Evolutionary conservation across 2,888 invertebrate species (phyloP).

Genomic region (Ennomos fuscantarius): DNA sequence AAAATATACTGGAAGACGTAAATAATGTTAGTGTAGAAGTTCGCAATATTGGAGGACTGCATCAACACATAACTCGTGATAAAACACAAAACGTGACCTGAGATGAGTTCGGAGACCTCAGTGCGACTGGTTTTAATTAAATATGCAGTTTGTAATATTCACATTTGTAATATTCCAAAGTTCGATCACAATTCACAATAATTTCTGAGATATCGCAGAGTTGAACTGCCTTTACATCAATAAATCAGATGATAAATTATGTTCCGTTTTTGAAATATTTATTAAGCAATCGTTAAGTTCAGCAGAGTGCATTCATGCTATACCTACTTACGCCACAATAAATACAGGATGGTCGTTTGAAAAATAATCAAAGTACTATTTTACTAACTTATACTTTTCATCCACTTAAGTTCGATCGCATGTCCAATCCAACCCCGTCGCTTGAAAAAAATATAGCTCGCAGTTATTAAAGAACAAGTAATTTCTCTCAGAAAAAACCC

Average conservation of each 20-base stretch:
- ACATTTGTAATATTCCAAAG: conserved; percentile 29
- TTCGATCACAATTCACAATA: conserved; percentile 26
- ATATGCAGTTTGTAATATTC: conserved; percentile 39
- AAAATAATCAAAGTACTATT: too few relatives aligned
- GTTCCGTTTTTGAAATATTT: conserved; percentile 10
- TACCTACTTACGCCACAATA: too few relatives aligned
- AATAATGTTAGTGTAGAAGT: conserved; percentile 8
- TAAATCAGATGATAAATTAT: conserved; percentile 9
- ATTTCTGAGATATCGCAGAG: conserved; percentile 17
- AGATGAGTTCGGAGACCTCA: conserved; percentile 55
- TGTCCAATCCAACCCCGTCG: too few relatives aligned
- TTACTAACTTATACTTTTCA: too few relatives aligned
- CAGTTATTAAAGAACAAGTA: too few relatives aligned
- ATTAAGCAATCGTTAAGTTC: neutral
- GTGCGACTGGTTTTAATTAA: conserved; percentile 40
- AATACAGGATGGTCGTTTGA: too few relatives aligned
- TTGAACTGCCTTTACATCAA: conserved; percentile 12
- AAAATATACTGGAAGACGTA: neutral
- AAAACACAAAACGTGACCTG: conserved; percentile 54
- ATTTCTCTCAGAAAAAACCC: too few relatives aligned
- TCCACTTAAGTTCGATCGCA: too few relatives aligned
- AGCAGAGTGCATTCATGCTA: too few relatives aligned
- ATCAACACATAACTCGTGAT: conserved; percentile 44
- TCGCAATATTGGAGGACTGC: conserved; percentile 32
- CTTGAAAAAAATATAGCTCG: too few relatives aligned